Base-by-base conservation (phyloP, 2,888 invertebrate species). In the Tetragnatha montana region DNA sequence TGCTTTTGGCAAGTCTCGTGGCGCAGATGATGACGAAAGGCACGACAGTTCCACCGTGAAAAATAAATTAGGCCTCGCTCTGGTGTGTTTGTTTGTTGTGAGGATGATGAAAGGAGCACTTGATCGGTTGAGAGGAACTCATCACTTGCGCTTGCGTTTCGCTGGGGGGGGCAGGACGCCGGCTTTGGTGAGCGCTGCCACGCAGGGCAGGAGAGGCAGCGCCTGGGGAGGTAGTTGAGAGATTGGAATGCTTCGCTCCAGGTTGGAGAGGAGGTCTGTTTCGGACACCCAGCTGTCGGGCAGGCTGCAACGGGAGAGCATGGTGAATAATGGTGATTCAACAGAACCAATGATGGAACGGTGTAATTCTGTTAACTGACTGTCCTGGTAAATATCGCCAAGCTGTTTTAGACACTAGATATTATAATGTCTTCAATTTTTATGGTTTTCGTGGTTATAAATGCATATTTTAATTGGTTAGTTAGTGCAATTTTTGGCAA, bases 221-320 rank as follows among this genome's bases (percentile, higher is more conserved):
- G 78, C 82, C 50, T 93, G 92, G 47, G 92, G 92, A 92, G 93
- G 93, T 92, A 93, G 93, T 89, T 92, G 92, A 83, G 92, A 92
- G 80, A 93, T 81, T 84, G 93, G 93, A 92, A 93, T 92, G 92
- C 92, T 92, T 91, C 92, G 92, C 85, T 92, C 93, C 83, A 94
- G 93, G 90, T 93, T 93, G 60, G 92, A 92, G 91, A 93, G 92
- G 82, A 94, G 94, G 92, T 95, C 94, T 50, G 93, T 93, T 92
- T 96, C 97, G 0, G 95, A 94, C 91, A 97, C 95, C 98, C 98
- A 98, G 93, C 97, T 96, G 94, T 98, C 97, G 22, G 96, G 96
- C 93, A 97, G 94, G 93, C 97, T 97, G 94, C 14, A 94, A 91
- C 47, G 84, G 73, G 79, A 92, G 91, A 91, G 21, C 75, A 69